Conservation (phyloP, 2,797 vertebrate genomes). For the Paramormyrops hopkinsi region DNA sequence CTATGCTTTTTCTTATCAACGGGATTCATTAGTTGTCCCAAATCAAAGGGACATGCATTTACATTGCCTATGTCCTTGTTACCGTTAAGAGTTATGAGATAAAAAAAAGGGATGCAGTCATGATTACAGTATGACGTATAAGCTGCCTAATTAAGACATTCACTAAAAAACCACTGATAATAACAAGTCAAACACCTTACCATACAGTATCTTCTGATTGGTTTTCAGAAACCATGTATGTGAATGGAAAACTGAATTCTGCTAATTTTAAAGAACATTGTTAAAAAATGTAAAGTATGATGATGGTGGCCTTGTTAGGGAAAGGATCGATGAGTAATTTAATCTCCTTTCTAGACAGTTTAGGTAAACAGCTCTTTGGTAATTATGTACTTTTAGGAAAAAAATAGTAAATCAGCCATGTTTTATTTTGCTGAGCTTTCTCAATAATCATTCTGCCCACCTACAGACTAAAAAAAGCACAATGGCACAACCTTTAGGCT, state of each 20-base stretch:
- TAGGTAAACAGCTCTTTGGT: neutral
- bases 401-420: neutral
- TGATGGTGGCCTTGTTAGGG: neutral
- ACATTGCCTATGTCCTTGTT: conserved; percentile 2
- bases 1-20: conserved; percentile 8
- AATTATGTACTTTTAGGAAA: neutral
- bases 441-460: neutral
- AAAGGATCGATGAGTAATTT: neutral
- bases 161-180: neutral
- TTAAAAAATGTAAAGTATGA: neutral
- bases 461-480: neutral
- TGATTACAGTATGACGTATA: neutral
- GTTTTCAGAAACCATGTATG: neutral
- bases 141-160: neutral
- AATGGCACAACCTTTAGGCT: neutral
- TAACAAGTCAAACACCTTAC: neutral
- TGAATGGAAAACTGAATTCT: neutral
- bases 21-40: conserved; percentile 22
- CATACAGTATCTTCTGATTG: neutral
- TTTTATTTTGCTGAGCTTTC: neutral
- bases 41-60: conserved; percentile 20
- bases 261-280: neutral
- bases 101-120: neutral
- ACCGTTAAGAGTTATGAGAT: conserved; percentile 3
- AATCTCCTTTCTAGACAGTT: neutral